Conservation (phyloP, 2,888 invertebrate species). For the Crioceris asparagi region DNA sequence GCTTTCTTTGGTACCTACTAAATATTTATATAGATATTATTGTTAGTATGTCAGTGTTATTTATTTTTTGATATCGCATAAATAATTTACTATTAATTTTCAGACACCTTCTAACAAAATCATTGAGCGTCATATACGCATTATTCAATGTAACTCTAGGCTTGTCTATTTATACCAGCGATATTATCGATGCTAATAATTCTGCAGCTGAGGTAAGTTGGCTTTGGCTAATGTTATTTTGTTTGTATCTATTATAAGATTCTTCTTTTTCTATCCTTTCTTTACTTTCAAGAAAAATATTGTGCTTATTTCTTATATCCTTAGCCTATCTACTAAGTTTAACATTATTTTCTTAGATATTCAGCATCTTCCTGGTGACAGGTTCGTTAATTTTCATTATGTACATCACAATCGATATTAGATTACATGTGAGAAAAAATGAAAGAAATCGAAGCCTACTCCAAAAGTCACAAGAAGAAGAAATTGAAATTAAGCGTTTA, state of each 20-base stretch:
- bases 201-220: slow-evolving; percentile 45
- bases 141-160: slow-evolving; percentile 57
- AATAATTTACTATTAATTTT: slow-evolving; percentile 6
- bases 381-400: slow-evolving; percentile 51
- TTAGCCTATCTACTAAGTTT: slow-evolving; percentile 3
- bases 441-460: slow-evolving; percentile 31
- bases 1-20: neutral
- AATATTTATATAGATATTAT: neutral
- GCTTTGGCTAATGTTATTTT: slow-evolving; percentile 3
- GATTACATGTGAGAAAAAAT: slow-evolving; percentile 44
- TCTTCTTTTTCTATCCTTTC: too few species aligned
- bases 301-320: neutral
- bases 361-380: slow-evolving; percentile 47
- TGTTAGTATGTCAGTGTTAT: neutral
- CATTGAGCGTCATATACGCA: slow-evolving; percentile 57
- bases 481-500: slow-evolving; percentile 25
- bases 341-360: slow-evolving; percentile 40
- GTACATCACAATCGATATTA: slow-evolving; percentile 52
- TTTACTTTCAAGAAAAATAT: too few species aligned
- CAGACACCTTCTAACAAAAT: slow-evolving; percentile 50
- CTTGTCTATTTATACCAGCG: slow-evolving; percentile 51
- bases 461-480: slow-evolving; percentile 17
- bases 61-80: neutral
- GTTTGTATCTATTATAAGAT: neutral
- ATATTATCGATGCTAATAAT: slow-evolving; percentile 41